Percentiles rank a stretch among this genome's conserved stretches.
These are phyloP conservation scores for Laterallus jamaicensis DNA, from an alignment of 2,113 vertebrate species.

Conservation along the genomic window DNA sequence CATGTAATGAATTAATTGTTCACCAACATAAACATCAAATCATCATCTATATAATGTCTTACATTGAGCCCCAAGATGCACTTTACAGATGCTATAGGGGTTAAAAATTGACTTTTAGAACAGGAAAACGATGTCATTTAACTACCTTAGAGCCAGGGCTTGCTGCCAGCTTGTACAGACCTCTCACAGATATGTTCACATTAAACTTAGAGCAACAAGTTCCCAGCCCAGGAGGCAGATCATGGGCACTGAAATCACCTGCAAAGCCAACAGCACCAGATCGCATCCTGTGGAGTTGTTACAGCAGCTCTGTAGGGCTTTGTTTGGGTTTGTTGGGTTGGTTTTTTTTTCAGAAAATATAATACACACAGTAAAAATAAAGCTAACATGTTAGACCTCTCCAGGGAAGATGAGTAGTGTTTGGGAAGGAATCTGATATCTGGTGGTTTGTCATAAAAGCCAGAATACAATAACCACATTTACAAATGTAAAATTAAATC, in stretches of 20 bases:
- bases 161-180: neutral
- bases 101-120: neutral
- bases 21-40: neutral
- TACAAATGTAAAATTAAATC: neutral
- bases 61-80: no score
- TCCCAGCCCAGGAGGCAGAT: neutral
- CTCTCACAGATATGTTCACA: accelerated
- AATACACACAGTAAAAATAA: neutral
- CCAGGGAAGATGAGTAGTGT: neutral
- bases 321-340: no score
- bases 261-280: neutral
- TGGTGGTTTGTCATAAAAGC: neutral
- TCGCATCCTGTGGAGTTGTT: no score
- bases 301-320: neutral
- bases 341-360: neutral
- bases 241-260: neutral
- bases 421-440: neutral
- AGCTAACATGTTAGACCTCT: neutral
- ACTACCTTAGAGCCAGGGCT: neutral
- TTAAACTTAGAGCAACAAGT: neutral
- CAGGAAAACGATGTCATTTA: neutral
- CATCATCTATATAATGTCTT: no score
- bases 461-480: neutral
- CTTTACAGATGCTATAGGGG: neutral
- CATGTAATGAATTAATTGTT: neutral